phyloP scores from a whole-genome alignment of 92 coral and sea anemone genomes.

The Zoanthus solanderi region DNA sequence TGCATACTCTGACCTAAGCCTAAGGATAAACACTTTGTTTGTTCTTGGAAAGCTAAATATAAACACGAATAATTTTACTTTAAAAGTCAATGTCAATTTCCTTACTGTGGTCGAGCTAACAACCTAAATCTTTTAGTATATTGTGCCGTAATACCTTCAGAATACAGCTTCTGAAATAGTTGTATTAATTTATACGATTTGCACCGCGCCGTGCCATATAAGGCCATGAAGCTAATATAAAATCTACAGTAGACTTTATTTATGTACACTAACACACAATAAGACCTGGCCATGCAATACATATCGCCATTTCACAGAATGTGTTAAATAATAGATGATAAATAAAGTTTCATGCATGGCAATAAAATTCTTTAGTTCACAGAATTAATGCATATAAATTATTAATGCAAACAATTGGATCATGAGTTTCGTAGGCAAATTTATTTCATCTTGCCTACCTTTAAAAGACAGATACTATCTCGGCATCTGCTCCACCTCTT shows the following conservation, averaged over 20 bases:
- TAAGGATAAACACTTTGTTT: conserved; percentile 13
- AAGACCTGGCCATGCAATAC: too few relatives aligned
- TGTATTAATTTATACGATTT: not conserved
- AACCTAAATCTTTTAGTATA: not conserved
- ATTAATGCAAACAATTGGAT: not conserved
- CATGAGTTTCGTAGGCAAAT: too few relatives aligned
- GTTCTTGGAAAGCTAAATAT: not conserved
- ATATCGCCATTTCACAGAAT: not conserved
- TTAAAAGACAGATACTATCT: too few relatives aligned
- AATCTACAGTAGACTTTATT: too few relatives aligned
- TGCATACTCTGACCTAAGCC: conserved; percentile 19
- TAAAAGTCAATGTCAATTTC: not conserved
- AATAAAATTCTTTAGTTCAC: not conserved
- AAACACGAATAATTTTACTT: conserved; percentile 38
- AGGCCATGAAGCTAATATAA: too few relatives aligned
- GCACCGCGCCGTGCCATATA: too few relatives aligned
- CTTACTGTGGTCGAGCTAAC: conserved; percentile 1
- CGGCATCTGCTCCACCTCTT: too few relatives aligned
- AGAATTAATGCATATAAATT: not conserved
- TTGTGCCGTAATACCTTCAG: too few relatives aligned
- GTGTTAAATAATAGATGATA: conserved; percentile 23
- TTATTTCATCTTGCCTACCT: too few relatives aligned
- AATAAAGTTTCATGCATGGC: too few relatives aligned
- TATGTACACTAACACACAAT: too few relatives aligned
- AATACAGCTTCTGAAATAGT: not conserved